Conservation (phyloP, 2,888 invertebrate species). For the Apamea crenata region DNA sequence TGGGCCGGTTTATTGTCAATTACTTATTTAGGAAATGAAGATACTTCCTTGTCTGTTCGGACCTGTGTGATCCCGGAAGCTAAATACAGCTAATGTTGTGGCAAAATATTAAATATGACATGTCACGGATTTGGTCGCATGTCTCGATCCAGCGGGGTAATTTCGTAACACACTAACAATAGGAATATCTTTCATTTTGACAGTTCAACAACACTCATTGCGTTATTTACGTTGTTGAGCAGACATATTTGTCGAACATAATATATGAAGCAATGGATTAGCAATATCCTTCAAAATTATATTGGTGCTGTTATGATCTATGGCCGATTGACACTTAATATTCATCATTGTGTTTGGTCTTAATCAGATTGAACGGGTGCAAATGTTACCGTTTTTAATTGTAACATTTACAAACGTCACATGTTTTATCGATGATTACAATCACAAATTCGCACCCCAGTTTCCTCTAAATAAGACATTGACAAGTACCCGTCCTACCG, state of each 20-base stretch:
- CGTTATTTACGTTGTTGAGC: no score
- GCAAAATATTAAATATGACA: neutral
- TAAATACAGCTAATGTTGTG: neutral
- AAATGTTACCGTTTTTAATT: neutral
- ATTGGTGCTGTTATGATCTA: neutral
- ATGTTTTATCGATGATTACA: slow-evolving; percentile 4
- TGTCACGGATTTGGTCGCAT: neutral
- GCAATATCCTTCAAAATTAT: neutral
- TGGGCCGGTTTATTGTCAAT: slow-evolving; percentile 19
- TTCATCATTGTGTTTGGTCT: neutral
- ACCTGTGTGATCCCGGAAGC: slow-evolving; percentile 21
- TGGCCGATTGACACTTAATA: neutral
- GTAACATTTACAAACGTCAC: neutral
- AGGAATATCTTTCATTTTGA: no score
- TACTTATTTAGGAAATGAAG: slow-evolving; percentile 28
- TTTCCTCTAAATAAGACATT: neutral
- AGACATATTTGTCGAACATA: no score
- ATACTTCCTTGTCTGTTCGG: slow-evolving; percentile 13
- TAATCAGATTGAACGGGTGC: neutral
- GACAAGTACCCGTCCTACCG: slow-evolving; percentile 6
- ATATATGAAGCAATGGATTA: no score
- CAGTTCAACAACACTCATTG: no score
- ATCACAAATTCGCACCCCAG: neutral
- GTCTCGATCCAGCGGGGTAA: neutral
- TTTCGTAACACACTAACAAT: no score